These are phyloP conservation scores for Columba guinea DNA, from an alignment of 2,797 vertebrate genomes.

Conservation along the genomic window DNA sequence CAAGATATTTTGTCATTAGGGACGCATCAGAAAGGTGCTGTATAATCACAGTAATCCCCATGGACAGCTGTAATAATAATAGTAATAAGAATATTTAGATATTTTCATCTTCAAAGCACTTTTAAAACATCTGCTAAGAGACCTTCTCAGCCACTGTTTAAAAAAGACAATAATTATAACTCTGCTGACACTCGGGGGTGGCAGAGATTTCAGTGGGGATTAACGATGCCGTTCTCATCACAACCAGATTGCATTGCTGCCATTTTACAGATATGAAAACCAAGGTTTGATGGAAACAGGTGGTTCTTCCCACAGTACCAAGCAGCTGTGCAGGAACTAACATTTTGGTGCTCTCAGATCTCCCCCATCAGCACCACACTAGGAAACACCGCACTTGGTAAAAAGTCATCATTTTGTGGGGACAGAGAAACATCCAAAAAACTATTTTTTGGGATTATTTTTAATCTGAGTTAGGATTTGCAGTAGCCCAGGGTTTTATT, in stretches of 20 bases:
- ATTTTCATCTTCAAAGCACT: conserved; percentile 11
- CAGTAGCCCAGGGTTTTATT: neutral
- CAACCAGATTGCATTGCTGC: neutral
- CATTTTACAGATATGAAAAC: neutral
- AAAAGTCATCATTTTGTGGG: accelerated
- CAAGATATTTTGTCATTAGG: neutral
- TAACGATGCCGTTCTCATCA: neutral
- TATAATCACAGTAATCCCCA: neutral
- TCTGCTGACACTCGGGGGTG: neutral
- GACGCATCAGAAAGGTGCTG: neutral
- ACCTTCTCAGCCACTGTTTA: neutral
- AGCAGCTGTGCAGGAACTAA: neutral
- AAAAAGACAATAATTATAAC: neutral
- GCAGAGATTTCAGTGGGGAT: neutral
- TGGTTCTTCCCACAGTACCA: accelerated
- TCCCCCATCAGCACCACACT: neutral
- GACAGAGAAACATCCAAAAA: neutral
- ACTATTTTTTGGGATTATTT: neutral
- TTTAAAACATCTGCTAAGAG: neutral
- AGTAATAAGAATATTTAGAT: conserved; percentile 11
- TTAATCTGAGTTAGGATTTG: neutral
- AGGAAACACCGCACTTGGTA: neutral
- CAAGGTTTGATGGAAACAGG: accelerated
- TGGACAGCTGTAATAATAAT: neutral
- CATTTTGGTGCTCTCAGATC: neutral